Base-by-base conservation (phyloP, 2,797 vertebrate genomes). In the Allobates femoralis region DNA sequence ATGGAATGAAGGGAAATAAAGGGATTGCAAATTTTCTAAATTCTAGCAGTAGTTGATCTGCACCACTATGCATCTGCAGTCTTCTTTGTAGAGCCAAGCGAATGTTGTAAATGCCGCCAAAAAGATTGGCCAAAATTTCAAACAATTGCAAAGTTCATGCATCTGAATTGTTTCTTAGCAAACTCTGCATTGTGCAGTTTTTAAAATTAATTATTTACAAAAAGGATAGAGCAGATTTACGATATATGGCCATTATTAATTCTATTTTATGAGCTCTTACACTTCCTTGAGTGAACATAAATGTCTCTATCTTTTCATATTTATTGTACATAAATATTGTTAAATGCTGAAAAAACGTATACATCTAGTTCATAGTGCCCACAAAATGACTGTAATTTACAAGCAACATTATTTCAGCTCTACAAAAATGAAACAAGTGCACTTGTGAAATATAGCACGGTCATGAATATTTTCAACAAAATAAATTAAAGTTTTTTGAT, bases 391-490 rank as follows among this genome's bases (percentile, higher is more conserved):
- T 26, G 55, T 69, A 79, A 85, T 51, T 73, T 78, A 53, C 46
- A 21, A 32, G 14, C 56, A 62, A 37, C 78, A 81, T 74, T 86
- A 51, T 55, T 81, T 81, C 37, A 66, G 41, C 58, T 1, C 3
- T 62, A 64, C 21, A 74, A 74, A 71, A 28, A 53, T 75, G 30
- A 80, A 85, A 62, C 34, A 80, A 67, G 37, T 32, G 55, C 23
- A 28, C 3, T 56, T 51, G 21, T 26, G 23, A 55, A 78, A 67
- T 11, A 77, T 50, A 76, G 60, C 28, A 81, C 66, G 23, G 26
- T 73, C 74, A 10, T 73, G 76, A 85, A 88, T 81, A 88, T 77
- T 81, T 81, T 76, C 58, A 32, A 15, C 73, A 66, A 85, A 85
- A 81, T 81, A 53, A 84, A 55, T 76, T 80, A 62, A 21, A 28